Evolutionary conservation across 2,888 invertebrate genomes (phyloP).

Genomic region (Laspeyria flexula): DNA sequence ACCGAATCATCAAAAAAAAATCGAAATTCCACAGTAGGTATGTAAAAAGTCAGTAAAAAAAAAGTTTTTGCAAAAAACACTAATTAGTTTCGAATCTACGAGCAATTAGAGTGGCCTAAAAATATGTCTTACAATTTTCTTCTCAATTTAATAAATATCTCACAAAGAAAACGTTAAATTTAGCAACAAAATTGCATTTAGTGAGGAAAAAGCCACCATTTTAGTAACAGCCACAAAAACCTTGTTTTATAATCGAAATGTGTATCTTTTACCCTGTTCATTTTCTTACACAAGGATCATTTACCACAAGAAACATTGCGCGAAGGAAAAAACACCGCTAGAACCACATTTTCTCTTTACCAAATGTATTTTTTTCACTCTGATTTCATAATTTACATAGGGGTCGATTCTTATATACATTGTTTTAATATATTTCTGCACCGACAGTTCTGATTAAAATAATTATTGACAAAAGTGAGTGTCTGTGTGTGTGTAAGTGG

Average conservation of each 20-base stretch:
- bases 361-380: constrained; percentile 33
- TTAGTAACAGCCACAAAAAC: not conserved
- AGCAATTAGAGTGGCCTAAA: no score
- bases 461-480: no score
- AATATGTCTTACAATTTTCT: not conserved
- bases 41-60: no score
- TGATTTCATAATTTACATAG: constrained; percentile 52
- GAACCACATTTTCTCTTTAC: constrained; percentile 17
- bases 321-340: constrained; percentile 19
- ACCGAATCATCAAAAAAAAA: no score
- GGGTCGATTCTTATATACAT: not conserved
- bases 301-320: constrained; percentile 21
- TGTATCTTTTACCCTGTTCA: constrained; percentile 1
- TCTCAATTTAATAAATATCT: not conserved
- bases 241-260: not conserved
- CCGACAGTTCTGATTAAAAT: no score
- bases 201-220: not conserved
- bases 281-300: constrained; percentile 23
- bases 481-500: no score
- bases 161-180: not conserved
- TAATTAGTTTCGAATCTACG: no score
- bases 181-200: not conserved
- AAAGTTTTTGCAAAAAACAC: no score
- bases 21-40: no score
- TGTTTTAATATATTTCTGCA: no score